phyloP scores from a whole-genome alignment of 2,797 vertebrate genomes.

The Sebastes ruberrimus region DNA sequence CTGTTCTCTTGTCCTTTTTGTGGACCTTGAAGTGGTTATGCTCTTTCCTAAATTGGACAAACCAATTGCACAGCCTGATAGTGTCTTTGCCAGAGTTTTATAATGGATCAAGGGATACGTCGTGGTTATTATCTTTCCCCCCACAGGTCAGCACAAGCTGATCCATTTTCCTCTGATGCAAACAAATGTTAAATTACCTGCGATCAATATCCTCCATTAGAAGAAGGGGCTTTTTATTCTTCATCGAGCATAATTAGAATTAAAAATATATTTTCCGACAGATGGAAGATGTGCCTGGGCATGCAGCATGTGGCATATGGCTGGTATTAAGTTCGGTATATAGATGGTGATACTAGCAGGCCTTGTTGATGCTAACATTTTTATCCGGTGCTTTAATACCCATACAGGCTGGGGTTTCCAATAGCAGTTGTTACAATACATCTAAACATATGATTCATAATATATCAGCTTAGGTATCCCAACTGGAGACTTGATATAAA shows the following conservation, averaged over 20 bases:
- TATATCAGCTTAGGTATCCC: background rate
- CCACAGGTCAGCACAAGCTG: slow-evolving; percentile 17
- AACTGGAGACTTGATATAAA: background rate
- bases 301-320: slow-evolving; percentile 9
- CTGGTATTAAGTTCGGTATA: slow-evolving; percentile 7
- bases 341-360: slow-evolving; percentile 3
- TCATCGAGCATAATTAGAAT: slow-evolving; percentile 16
- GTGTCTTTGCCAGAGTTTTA: slow-evolving; percentile 16
- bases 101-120: slow-evolving; percentile 1
- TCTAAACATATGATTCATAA: background rate
- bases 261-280: background rate
- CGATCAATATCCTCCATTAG: slow-evolving; percentile 24
- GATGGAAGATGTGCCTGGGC: slow-evolving; percentile 16
- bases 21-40: slow-evolving; percentile 10
- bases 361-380: slow-evolving; percentile 9
- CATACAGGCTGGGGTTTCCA: background rate
- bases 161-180: slow-evolving; percentile 26
- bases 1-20: background rate
- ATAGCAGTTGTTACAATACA: slow-evolving; percentile 9
- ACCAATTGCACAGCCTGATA: slow-evolving; percentile 42
- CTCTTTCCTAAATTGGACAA: slow-evolving; percentile 39
- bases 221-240: background rate
- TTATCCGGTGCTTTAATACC: background rate
- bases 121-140: slow-evolving; percentile 22
- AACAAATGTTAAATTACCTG: slow-evolving; percentile 36